phyloP scores from a whole-genome alignment of 2,888 invertebrate genomes.

The Noctua comes region DNA sequence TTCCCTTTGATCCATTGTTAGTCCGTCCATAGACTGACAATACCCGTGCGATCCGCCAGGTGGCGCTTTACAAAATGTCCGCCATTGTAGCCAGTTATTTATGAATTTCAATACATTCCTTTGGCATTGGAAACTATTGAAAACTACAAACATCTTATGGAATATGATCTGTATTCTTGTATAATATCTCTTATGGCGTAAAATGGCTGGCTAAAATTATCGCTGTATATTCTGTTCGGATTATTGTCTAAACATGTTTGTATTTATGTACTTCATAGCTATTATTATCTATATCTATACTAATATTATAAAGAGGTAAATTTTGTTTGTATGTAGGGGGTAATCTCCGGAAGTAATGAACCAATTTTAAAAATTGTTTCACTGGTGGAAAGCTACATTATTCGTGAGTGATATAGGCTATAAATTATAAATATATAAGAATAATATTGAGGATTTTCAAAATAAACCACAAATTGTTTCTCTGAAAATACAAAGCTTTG shows the following conservation, averaged over 20 bases:
- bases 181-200: conserved; percentile 17
- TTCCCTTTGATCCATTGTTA: conserved; percentile 73
- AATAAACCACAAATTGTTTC: too few relatives aligned
- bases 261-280: not conserved
- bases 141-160: conserved; percentile 42
- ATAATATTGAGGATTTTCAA: too few relatives aligned
- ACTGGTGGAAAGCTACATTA: too few relatives aligned
- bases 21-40: conserved; percentile 62
- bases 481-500: too few relatives aligned
- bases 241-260: not conserved
- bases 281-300: too few relatives aligned
- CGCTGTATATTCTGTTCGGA: not conserved
- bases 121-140: conserved; percentile 55
- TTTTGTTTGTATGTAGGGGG: too few relatives aligned
- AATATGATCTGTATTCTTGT: conserved; percentile 19
- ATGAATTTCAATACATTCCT: conserved; percentile 67
- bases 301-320: too few relatives aligned
- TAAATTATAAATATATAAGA: too few relatives aligned
- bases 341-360: too few relatives aligned
- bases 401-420: too few relatives aligned
- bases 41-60: conserved; percentile 71
- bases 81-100: conserved; percentile 75
- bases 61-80: conserved; percentile 67
- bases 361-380: too few relatives aligned
- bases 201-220: conserved; percentile 13